Conservation (phyloP, 2,113 vertebrate species). For the Uropsilus gracilis region DNA sequence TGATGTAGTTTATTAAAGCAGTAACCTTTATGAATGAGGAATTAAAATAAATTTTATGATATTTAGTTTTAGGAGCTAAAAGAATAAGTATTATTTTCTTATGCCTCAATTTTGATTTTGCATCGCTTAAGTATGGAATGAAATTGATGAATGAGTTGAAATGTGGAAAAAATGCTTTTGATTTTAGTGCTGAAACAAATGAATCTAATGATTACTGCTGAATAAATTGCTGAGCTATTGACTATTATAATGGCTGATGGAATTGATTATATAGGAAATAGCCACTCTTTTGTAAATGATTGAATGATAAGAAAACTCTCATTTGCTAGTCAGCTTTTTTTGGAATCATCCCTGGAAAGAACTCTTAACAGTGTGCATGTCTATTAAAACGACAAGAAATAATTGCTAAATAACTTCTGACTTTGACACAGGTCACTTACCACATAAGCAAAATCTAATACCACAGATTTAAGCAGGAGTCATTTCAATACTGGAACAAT, state of each 20-base stretch:
- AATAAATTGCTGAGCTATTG: conserved; percentile 50
- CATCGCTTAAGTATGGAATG: not conserved
- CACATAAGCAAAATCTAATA: conserved; percentile 16
- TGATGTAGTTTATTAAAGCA: conserved; percentile 18
- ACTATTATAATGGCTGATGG: conserved; percentile 45
- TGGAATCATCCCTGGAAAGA: not conserved
- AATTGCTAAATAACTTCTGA: conserved; percentile 50
- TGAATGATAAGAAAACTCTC: conserved; percentile 31
- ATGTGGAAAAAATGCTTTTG: conserved; percentile 15
- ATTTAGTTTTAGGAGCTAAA: conserved; percentile 1
- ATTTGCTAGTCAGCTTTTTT: conserved; percentile 43
- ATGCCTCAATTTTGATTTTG: conserved; percentile 39
- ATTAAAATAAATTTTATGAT: conserved; percentile 10
- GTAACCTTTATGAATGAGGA: not conserved
- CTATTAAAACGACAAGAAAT: conserved; percentile 28
- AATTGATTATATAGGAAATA: conserved; percentile 66
- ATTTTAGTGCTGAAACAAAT: conserved; percentile 50
- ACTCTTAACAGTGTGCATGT: not conserved
- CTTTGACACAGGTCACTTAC: not conserved
- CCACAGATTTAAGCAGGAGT: not conserved
- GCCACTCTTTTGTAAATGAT: conserved; percentile 43
- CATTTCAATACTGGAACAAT: not conserved
- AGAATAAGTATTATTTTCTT: conserved; percentile 54
- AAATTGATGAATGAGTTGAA: conserved; percentile 7
- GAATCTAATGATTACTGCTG: conserved; percentile 44